Percentiles rank a stretch among this genome's conserved stretches.
These are phyloP conservation scores for Myoxocephalus aenaeus DNA, from an alignment of 2,797 vertebrate genomes.

Conservation along the genomic window DNA sequence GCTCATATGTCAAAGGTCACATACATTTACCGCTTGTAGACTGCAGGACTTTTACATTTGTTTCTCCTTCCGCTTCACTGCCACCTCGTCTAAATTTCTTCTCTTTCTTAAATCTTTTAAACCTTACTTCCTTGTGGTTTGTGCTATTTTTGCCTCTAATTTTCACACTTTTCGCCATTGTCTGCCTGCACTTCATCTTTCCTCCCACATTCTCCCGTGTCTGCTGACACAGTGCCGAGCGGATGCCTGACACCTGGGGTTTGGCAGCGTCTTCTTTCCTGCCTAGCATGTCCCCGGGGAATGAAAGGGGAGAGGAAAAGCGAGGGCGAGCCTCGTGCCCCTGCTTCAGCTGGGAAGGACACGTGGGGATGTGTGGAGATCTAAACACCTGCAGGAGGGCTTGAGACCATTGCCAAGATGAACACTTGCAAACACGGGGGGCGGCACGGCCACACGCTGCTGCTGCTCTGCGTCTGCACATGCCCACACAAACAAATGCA, in stretches of 20 bases:
- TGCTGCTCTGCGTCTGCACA: background rate
- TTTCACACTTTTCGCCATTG: conserved; percentile 24
- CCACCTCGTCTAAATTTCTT: background rate
- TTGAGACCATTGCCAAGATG: conserved; percentile 29
- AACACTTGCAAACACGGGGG: conserved; percentile 1
- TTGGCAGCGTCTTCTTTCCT: conserved; percentile 57
- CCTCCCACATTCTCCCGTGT: conserved; percentile 52
- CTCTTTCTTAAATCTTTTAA: background rate
- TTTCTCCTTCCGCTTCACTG: background rate
- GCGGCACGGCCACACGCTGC: background rate
- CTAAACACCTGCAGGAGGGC: conserved; percentile 49
- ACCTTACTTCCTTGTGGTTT: background rate
- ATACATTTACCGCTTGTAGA: background rate
- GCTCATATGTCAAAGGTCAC: conserved; percentile 40
- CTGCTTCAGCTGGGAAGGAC: conserved; percentile 43
- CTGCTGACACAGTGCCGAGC: conserved; percentile 54
- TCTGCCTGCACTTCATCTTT: conserved; percentile 40
- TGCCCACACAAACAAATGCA: conserved; percentile 16
- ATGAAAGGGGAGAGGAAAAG: conserved; percentile 20
- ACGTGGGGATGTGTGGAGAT: conserved; percentile 33
- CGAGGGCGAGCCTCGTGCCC: conserved; percentile 6
- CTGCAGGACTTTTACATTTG: background rate
- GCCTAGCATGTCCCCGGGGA: conserved; percentile 25
- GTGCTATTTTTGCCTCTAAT: conserved; percentile 20
- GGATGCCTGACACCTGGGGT: conserved; percentile 55